phyloP scores from a whole-genome alignment of 2,113 vertebrate species.

The Poeciliopsis retropinna region DNA sequence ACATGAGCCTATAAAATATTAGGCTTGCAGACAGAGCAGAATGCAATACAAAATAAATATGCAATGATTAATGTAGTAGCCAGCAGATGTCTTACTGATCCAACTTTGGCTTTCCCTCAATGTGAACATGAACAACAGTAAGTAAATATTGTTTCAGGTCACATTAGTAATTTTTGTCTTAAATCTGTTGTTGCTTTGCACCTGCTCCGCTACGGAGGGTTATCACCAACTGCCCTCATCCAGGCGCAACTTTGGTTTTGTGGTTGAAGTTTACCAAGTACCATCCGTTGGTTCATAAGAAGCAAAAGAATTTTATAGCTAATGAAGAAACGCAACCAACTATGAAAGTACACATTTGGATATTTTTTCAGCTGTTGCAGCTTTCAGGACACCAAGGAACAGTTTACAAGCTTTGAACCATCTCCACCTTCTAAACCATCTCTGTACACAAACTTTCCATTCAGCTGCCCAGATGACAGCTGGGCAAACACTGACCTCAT shows the following conservation, averaged over 20 bases:
- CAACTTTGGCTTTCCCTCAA: too few relatives aligned
- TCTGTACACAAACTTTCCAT: conserved; percentile 31
- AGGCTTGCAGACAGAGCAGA: too few relatives aligned
- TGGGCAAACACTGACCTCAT: conserved; percentile 72
- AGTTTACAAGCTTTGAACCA: background rate
- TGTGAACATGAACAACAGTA: too few relatives aligned
- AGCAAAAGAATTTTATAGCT: background rate
- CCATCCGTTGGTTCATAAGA: background rate
- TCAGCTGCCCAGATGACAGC: conserved; percentile 60
- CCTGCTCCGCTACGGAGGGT: background rate
- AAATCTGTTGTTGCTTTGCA: background rate
- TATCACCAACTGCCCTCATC: background rate
- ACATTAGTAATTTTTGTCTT: background rate
- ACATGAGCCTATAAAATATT: too few relatives aligned
- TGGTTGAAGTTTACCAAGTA: background rate
- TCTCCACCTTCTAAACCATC: conserved; percentile 4
- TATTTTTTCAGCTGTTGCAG: background rate
- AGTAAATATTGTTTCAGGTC: too few relatives aligned
- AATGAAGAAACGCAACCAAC: background rate
- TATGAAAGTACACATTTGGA: background rate
- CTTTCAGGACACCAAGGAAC: background rate
- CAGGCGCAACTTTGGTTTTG: background rate
- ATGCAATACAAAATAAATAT: too few relatives aligned
- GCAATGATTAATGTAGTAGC: too few relatives aligned
- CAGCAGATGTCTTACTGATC: too few relatives aligned